Evolutionary conservation across 2,888 invertebrate species (phyloP).

Genomic region (Dermolepida albohirtum): DNA sequence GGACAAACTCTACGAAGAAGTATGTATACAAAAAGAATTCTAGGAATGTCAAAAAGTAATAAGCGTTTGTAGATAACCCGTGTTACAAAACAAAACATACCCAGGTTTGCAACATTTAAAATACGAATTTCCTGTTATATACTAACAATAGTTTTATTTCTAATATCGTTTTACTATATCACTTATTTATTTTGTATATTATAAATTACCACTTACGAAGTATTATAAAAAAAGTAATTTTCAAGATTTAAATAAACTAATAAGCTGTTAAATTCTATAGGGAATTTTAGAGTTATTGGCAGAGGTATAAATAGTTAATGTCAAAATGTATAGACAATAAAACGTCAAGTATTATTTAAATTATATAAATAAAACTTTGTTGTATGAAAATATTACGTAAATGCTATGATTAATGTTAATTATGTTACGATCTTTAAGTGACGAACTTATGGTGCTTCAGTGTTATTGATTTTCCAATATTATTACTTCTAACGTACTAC

Average conservation of each 20-base stretch:
- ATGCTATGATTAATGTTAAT: constrained; percentile 2
- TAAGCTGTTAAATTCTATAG: neutral
- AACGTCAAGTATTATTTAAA: constrained; percentile 30
- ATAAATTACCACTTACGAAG: neutral
- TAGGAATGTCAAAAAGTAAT: constrained; percentile 22
- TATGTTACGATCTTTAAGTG: constrained; percentile 1
- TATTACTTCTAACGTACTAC: constrained; percentile 14
- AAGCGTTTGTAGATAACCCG: constrained; percentile 24
- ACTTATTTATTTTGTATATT: neutral
- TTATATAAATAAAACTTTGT: constrained; percentile 15
- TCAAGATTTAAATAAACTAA: neutral
- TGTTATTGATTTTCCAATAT: constrained; percentile 29
- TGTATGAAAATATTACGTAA: constrained; percentile 12
- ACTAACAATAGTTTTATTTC: neutral
- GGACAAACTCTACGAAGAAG: constrained; percentile 16
- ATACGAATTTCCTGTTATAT: neutral
- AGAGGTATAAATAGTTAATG: neutral
- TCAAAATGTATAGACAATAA: constrained; percentile 27
- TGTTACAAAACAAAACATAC: constrained; percentile 46
- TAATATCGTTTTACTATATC: neutral
- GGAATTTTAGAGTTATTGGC: constrained; percentile 20
- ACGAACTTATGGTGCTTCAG: constrained; percentile 21
- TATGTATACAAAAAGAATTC: constrained; percentile 18
- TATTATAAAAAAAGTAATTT: neutral
- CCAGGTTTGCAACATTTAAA: constrained; percentile 11